Evolutionary conservation across 2,888 invertebrate genomes (phyloP).

Genomic region (Drosophila meridionalis): DNA sequence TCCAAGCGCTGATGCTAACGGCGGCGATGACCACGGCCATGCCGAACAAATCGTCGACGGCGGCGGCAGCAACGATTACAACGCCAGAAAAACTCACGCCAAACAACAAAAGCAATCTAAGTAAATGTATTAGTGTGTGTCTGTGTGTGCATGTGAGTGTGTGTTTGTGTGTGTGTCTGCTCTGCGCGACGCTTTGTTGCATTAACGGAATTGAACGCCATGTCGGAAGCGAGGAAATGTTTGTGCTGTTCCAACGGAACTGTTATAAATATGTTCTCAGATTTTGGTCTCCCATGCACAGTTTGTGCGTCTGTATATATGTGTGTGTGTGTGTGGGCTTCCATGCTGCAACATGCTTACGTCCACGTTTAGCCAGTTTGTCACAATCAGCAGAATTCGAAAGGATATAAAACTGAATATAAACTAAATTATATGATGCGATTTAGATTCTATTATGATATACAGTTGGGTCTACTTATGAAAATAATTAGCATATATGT

Average conservation of each 20-base stretch:
- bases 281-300: conserved; percentile 17
- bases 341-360: conserved; percentile 18
- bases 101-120: conserved; percentile 40
- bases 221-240: conserved; percentile 80
- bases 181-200: conserved; percentile 57
- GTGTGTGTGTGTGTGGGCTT: not conserved
- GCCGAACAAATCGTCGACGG: conserved; percentile 48
- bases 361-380: conserved; percentile 8
- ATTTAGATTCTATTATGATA: conserved; percentile 11
- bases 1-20: conserved; percentile 53
- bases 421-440: conserved; percentile 8
- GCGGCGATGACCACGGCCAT: conserved; percentile 56
- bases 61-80: conserved; percentile 64
- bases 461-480: not conserved
- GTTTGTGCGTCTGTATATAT: not conserved
- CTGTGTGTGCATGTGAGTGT: not conserved
- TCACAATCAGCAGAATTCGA: conserved; percentile 9
- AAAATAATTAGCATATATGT: not conserved
- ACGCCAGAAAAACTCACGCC: conserved; percentile 43
- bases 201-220: conserved; percentile 80
- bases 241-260: conserved; percentile 65
- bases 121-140: conserved; percentile 16
- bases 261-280: conserved; percentile 64
- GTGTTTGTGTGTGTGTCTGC: conserved; percentile 12
- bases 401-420: not conserved